A percentile compares a stretch with the other conserved stretches of the same genome.
phyloP scores from a whole-genome alignment of 2,888 invertebrate species.

The Stenolophus ochropezus region DNA sequence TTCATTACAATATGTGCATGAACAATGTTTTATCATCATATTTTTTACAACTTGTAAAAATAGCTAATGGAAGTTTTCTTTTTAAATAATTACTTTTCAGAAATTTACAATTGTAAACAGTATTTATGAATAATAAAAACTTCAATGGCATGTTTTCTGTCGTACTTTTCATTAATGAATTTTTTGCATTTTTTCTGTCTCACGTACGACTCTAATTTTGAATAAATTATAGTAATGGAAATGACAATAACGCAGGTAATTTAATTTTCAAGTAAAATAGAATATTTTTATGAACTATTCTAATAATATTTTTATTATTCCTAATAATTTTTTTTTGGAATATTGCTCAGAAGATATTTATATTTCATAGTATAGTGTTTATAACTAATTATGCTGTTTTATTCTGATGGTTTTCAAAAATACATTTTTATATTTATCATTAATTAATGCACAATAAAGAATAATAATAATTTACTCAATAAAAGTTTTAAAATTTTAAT shows the following conservation, averaged over 20 bases:
- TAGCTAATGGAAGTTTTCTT: not conserved
- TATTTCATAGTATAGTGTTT: no score
- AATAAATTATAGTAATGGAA: not conserved
- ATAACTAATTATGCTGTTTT: no score
- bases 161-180: not conserved
- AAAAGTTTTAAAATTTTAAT: no score
- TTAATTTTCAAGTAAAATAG: not conserved
- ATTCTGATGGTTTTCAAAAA: no score
- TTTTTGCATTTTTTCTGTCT: not conserved
- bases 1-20: not conserved
- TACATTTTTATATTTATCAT: no score
- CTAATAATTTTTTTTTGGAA: no score
- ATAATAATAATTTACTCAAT: no score
- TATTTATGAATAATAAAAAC: constrained; percentile 35
- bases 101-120: constrained; percentile 21
- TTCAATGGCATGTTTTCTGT: constrained; percentile 3
- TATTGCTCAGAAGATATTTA: no score
- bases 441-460: no score
- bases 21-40: no score
- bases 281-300: no score
- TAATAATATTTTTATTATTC: no score
- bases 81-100: not conserved
- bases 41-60: not conserved
- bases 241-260: not conserved
- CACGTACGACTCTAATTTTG: not conserved